These are phyloP conservation scores for Ceramica pisi DNA, from an alignment of 2,888 invertebrate genomes.

Conservation along the genomic window DNA sequence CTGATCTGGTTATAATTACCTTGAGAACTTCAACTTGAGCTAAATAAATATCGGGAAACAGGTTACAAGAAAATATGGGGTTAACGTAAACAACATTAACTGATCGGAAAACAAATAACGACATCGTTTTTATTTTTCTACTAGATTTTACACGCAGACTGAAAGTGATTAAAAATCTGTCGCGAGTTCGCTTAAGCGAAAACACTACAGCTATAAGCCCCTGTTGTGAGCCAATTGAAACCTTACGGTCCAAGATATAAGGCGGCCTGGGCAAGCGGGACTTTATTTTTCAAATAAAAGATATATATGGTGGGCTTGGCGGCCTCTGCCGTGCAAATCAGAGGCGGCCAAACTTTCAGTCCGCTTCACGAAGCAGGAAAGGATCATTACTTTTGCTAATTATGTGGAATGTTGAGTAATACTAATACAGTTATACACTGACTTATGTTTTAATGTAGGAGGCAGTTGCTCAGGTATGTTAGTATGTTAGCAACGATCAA, in stretches of 20 bases:
- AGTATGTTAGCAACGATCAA: background rate
- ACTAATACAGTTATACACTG: background rate
- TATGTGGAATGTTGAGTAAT: conserved; percentile 15
- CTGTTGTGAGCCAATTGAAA: conserved; percentile 5
- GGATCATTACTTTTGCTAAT: conserved; percentile 18
- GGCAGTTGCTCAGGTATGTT: background rate
- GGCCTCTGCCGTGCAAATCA: conserved; percentile 27
- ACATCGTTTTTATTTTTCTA: background rate
- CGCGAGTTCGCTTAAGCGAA: conserved; percentile 22
- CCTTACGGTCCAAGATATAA: conserved; percentile 11
- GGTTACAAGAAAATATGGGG: background rate
- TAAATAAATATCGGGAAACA: background rate
- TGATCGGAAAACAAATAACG: background rate
- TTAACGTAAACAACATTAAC: conserved; percentile 4
- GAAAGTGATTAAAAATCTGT: conserved; percentile 12
- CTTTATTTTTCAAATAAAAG: conserved; percentile 18
- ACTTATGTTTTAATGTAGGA: conserved; percentile 17
- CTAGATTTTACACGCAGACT: conserved; percentile 42
- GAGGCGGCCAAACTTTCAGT: conserved; percentile 41
- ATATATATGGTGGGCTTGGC: conserved; percentile 37
- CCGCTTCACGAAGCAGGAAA: conserved; percentile 43
- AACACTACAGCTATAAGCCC: conserved; percentile 45
- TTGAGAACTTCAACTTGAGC: conserved; percentile 20
- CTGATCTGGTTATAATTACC: background rate
- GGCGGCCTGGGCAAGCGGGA: background rate